phyloP scores from a whole-genome alignment of 2,888 invertebrate species.

The Halictus ligatus region DNA sequence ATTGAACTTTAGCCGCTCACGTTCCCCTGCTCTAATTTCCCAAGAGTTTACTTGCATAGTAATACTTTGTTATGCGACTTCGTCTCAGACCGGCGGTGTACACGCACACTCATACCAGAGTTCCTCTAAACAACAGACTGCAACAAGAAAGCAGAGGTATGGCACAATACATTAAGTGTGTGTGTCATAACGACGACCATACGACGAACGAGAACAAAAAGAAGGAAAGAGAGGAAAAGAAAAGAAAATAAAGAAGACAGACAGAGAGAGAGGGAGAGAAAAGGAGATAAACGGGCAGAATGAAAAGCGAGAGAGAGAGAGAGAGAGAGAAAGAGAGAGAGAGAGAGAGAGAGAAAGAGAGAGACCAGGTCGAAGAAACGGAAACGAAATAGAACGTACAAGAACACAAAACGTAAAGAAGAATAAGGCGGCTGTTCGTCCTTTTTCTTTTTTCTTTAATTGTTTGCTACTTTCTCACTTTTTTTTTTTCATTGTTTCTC shows the following conservation, averaged over 20 bases:
- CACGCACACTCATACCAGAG: slow-evolving; percentile 32
- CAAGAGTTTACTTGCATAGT: background rate
- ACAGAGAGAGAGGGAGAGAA: background rate
- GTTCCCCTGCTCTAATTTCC: background rate
- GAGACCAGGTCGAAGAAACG: background rate
- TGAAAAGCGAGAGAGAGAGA: background rate
- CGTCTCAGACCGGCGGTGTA: background rate
- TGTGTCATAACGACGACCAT: slow-evolving; percentile 2
- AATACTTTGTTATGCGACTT: background rate
- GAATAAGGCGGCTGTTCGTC: background rate
- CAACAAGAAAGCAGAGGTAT: slow-evolving; percentile 38
- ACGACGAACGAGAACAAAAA: background rate
- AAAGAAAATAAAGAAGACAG: background rate
- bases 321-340: background rate
- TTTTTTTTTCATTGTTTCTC: background rate
- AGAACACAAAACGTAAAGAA: slow-evolving; percentile 60
- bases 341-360: background rate
- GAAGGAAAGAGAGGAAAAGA: background rate
- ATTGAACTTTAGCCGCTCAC: background rate
- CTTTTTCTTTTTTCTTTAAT: background rate
- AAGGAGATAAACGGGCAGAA: background rate
- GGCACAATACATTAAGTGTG: background rate
- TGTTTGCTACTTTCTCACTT: background rate
- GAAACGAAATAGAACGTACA: background rate
- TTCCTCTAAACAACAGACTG: slow-evolving; percentile 35